phyloP scores from a whole-genome alignment of 2,888 invertebrate species.

The Zeuzera pyrina region DNA sequence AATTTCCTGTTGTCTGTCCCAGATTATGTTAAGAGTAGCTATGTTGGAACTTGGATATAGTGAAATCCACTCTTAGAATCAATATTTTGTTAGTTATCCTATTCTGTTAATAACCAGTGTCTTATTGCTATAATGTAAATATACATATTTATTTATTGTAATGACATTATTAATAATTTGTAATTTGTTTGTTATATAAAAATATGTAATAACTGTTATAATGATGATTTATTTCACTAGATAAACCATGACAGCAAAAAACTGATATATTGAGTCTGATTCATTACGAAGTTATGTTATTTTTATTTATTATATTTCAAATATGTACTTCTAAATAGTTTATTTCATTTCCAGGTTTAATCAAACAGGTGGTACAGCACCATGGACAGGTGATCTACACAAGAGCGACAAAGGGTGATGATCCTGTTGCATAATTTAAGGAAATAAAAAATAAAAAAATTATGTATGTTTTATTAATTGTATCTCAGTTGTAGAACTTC shows the following conservation, averaged over 20 bases:
- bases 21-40: too few relatives aligned
- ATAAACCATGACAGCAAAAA: constrained; percentile 52
- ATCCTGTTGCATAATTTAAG: constrained; percentile 79
- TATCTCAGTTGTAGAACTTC: constrained; percentile 17
- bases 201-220: constrained; percentile 4
- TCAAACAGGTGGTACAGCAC: constrained; percentile 96
- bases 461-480: neutral
- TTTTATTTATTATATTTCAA: neutral
- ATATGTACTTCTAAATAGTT: constrained; percentile 1
- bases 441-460: constrained; percentile 55
- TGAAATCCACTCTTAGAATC: too few relatives aligned
- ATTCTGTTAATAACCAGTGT: too few relatives aligned
- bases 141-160: too few relatives aligned
- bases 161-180: neutral
- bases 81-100: too few relatives aligned
- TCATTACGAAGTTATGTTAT: neutral
- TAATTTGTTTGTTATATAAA: neutral
- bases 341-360: constrained; percentile 78
- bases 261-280: constrained; percentile 78
- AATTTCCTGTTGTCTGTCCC: too few relatives aligned
- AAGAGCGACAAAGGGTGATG: constrained; percentile 95
- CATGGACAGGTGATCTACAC: constrained; percentile 98
- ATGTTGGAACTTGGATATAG: too few relatives aligned
- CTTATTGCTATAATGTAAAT: too few relatives aligned
- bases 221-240: constrained; percentile 51